Conservation (phyloP, 2,797 vertebrate species). For the Vespertilio murinus region DNA sequence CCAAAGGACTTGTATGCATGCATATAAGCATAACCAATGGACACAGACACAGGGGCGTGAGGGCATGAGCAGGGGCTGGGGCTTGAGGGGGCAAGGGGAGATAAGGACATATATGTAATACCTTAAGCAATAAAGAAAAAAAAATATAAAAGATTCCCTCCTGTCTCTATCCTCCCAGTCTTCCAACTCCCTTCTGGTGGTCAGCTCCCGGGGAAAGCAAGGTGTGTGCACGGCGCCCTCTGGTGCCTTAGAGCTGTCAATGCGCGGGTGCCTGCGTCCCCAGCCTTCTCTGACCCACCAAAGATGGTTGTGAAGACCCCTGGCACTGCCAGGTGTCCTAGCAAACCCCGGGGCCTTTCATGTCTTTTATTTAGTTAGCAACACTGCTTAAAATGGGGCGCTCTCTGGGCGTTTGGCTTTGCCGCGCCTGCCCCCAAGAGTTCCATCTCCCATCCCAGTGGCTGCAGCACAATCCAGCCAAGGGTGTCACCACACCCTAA, state of each 20-base stretch:
- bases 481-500: background rate
- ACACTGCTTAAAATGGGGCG: background rate
- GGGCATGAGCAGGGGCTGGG: too few species aligned
- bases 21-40: too few species aligned
- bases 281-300: rapidly evolving
- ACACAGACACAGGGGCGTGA: too few species aligned
- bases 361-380: constrained; percentile 32
- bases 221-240: constrained; percentile 50
- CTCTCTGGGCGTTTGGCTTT: background rate
- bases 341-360: background rate
- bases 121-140: too few species aligned
- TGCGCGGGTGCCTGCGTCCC: background rate
- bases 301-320: background rate
- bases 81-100: too few species aligned
- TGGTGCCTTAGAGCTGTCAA: constrained; percentile 27
- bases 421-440: background rate
- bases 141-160: too few species aligned
- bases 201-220: background rate
- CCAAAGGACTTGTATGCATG: too few species aligned
- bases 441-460: background rate
- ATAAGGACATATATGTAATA: too few species aligned
- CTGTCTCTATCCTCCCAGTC: background rate
- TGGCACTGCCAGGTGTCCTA: background rate
- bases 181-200: background rate
- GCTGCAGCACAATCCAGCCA: background rate